Percentiles rank a stretch among this genome's conserved stretches.
Evolutionary conservation across 1,140 invertebrate genomes (phyloP).

Genomic region (Drosophila saltans): DNA sequence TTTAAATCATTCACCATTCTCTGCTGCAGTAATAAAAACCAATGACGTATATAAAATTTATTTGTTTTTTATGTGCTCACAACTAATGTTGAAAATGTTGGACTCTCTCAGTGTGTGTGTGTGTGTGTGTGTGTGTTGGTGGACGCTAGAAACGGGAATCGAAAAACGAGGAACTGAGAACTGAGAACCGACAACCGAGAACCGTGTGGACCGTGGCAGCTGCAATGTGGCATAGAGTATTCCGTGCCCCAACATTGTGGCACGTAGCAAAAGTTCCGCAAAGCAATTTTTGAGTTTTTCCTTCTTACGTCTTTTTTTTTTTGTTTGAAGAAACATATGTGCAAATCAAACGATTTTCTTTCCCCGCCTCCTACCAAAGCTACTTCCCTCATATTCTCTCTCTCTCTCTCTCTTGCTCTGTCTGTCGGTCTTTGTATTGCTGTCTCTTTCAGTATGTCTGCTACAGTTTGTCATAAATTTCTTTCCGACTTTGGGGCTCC

Average conservation of each 20-base stretch:
- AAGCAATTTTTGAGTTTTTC: constrained; percentile 69
- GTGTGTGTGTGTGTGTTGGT: neutral
- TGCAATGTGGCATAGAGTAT: constrained; percentile 31
- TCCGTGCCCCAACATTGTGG: constrained; percentile 63
- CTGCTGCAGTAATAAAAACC: constrained; percentile 78
- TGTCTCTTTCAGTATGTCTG: constrained; percentile 40
- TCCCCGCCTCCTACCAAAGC: neutral
- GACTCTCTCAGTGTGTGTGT: neutral
- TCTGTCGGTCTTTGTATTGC: constrained; percentile 8
- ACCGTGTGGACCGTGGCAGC: constrained; percentile 49
- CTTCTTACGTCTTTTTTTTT: constrained; percentile 30
- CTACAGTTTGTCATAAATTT: constrained; percentile 69
- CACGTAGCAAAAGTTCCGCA: constrained; percentile 77
- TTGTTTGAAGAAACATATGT: constrained; percentile 52
- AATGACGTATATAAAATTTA: constrained; percentile 78
- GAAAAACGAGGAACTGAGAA: constrained; percentile 31
- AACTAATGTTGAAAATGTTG: constrained; percentile 62
- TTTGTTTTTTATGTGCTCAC: constrained; percentile 78
- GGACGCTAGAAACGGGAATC: constrained; percentile 29
- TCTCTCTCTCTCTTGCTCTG: neutral
- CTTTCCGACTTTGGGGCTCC: constrained; percentile 40
- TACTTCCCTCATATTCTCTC: neutral
- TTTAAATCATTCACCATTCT: constrained; percentile 78
- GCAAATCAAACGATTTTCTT: constrained; percentile 60
- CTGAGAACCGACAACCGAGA: constrained; percentile 39